Evolutionary conservation across 2,113 vertebrate species (phyloP).

Genomic region (Oophaga pumilio): DNA sequence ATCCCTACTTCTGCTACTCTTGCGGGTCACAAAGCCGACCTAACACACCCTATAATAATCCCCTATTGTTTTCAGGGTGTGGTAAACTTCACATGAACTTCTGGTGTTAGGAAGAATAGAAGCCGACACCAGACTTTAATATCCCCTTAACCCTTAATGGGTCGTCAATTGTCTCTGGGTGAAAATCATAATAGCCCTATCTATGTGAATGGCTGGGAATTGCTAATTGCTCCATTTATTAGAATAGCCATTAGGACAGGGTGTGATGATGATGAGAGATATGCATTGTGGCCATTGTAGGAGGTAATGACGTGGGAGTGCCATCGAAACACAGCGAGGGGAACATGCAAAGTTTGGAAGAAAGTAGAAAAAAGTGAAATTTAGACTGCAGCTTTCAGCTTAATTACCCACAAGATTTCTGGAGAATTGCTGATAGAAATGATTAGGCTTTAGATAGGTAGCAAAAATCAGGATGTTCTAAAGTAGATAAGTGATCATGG

Average conservation of each 20-base stretch:
- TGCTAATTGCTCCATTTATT: background rate
- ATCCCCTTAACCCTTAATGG: conserved; percentile 26
- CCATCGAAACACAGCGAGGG: background rate
- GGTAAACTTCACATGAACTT: conserved; percentile 38
- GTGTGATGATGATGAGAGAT: background rate
- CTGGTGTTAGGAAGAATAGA: conserved; percentile 31
- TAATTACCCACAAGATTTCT: too few relatives aligned
- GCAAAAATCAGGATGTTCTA: too few relatives aligned
- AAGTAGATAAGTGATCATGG: too few relatives aligned
- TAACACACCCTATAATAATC: conserved; percentile 50
- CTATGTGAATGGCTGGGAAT: background rate
- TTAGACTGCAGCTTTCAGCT: too few relatives aligned
- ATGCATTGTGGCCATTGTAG: background rate
- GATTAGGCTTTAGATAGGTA: too few relatives aligned
- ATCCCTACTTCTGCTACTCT: background rate
- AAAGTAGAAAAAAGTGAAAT: background rate
- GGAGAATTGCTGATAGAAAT: too few relatives aligned
- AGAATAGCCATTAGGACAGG: background rate
- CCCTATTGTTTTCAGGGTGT: conserved; percentile 43
- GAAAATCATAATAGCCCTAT: background rate
- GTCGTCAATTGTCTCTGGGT: background rate
- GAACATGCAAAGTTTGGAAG: background rate
- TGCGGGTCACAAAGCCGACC: conserved; percentile 12
- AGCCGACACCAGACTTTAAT: conserved; percentile 33
- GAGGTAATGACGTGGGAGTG: background rate